These are phyloP conservation scores for Chaetodon trifascialis DNA, from an alignment of 2,113 vertebrate species.

Conservation along the genomic window DNA sequence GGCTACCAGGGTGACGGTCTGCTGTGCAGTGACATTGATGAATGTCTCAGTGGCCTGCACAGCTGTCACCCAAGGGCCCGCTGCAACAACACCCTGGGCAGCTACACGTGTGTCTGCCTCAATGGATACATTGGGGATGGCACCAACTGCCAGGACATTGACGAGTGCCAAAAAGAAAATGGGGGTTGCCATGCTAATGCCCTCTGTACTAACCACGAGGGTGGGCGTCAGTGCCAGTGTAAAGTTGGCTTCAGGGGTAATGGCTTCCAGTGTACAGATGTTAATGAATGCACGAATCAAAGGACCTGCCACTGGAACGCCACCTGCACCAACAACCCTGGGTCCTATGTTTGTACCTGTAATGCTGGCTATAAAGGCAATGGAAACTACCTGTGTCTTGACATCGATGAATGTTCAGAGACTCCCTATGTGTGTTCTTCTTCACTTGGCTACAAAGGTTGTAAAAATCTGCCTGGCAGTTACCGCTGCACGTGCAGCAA, in stretches of 20 bases:
- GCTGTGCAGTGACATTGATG: constrained; percentile 82
- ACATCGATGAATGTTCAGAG: constrained; percentile 87
- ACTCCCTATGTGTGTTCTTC: constrained; percentile 78
- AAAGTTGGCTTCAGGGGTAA: constrained; percentile 81
- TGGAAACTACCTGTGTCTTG: constrained; percentile 87
- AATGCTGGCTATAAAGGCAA: constrained; percentile 87
- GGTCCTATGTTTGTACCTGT: constrained; percentile 85
- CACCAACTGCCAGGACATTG: constrained; percentile 79
- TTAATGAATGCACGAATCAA: constrained; percentile 78
- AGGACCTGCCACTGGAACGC: constrained; percentile 87
- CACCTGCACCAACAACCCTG: constrained; percentile 86
- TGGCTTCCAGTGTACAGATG: constrained; percentile 82
- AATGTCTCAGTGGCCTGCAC: constrained; percentile 79
- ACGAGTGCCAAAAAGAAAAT: constrained; percentile 83
- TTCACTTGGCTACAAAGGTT: constrained; percentile 83
- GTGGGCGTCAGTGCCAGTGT: constrained; percentile 82
- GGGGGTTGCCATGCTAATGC: constrained; percentile 83
- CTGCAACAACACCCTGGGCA: constrained; percentile 83
- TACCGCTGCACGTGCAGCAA: constrained; percentile 81
- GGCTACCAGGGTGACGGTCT: constrained; percentile 83
- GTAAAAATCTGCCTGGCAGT: constrained; percentile 83
- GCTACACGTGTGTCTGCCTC: constrained; percentile 82
- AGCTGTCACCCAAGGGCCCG: constrained; percentile 76
- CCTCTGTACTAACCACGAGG: constrained; percentile 81
- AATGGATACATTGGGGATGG: constrained; percentile 84